Conservation (phyloP, 2,797 vertebrate genomes). For the Odontamblyopus rebecca region DNA sequence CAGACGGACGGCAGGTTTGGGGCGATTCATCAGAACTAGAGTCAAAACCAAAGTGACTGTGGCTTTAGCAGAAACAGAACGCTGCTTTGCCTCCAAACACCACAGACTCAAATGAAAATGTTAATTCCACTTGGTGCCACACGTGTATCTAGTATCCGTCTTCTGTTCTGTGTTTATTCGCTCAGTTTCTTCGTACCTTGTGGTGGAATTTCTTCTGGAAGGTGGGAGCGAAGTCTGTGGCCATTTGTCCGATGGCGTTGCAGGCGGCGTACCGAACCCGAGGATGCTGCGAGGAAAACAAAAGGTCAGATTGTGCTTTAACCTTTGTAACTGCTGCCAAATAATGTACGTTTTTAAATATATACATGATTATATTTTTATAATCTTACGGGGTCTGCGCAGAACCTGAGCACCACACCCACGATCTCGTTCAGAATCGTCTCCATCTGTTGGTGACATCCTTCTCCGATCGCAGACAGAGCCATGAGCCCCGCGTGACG, state of each 20-base stretch:
- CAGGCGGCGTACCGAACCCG: conserved; percentile 97
- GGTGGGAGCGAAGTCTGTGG: conserved; percentile 97
- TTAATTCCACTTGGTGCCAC: too few relatives aligned
- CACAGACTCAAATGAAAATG: too few relatives aligned
- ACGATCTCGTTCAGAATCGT: conserved; percentile 97
- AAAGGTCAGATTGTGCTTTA: too few relatives aligned
- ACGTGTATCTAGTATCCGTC: too few relatives aligned
- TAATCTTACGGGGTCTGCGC: conserved; percentile 91
- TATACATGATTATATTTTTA: not conserved
- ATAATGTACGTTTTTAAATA: too few relatives aligned
- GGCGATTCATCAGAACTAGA: too few relatives aligned
- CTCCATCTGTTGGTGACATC: conserved; percentile 99
- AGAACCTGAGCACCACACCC: conserved; percentile 93
- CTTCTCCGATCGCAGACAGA: conserved; percentile 95
- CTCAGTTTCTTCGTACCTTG: conserved; percentile 75
- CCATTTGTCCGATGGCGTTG: conserved; percentile 98
- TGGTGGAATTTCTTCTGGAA: conserved; percentile 99
- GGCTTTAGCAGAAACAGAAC: too few relatives aligned
- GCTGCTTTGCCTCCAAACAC: too few relatives aligned
- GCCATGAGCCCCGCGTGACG: conserved; percentile 97
- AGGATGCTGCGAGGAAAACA: conserved; percentile 82
- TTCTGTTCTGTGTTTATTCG: too few relatives aligned
- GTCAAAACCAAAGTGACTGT: too few relatives aligned
- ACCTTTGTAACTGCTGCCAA: too few relatives aligned
- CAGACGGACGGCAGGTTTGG: too few relatives aligned